Percentiles rank a stretch among this genome's conserved stretches.
Evolutionary conservation across 2,888 invertebrate genomes (phyloP).

Genomic region (Apantesis nais): DNA sequence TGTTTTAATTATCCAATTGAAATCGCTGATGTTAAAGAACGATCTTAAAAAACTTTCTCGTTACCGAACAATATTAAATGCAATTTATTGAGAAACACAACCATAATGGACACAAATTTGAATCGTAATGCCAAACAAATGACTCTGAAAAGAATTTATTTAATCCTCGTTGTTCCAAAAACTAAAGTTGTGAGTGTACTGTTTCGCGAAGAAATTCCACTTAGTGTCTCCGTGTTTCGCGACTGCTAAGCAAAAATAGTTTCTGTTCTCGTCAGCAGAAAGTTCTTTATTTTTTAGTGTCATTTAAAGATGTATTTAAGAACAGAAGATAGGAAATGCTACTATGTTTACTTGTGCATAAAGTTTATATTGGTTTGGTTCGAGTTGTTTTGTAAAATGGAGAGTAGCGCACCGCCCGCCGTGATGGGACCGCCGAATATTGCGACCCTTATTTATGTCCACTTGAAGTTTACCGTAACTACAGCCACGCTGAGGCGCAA

Average conservation of each 20-base stretch:
- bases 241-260: constrained; percentile 60
- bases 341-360: constrained; percentile 36
- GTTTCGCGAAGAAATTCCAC: constrained; percentile 74
- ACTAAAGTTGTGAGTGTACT: constrained; percentile 70
- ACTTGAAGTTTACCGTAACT: constrained; percentile 80
- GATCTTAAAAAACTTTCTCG: constrained; percentile 26
- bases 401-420: constrained; percentile 68
- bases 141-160: constrained; percentile 70
- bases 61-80: constrained; percentile 46
- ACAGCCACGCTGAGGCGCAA: constrained; percentile 66
- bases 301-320: constrained; percentile 54
- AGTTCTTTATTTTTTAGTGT: constrained; percentile 67
- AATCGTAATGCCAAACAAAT: constrained; percentile 68
- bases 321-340: constrained; percentile 30
- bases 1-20: constrained; percentile 1
- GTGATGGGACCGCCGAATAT: constrained; percentile 80
- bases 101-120: constrained; percentile 59
- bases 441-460: constrained; percentile 84
- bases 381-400: constrained; percentile 61
- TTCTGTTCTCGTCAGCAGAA: constrained; percentile 55
- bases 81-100: constrained; percentile 58
- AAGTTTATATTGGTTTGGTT: constrained; percentile 48
- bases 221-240: constrained; percentile 56
- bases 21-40: constrained; percentile 11
- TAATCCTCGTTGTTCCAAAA: constrained; percentile 76